Evolutionary conservation across 2,888 invertebrate species (phyloP).

Genomic region (Fragum whitleyi): DNA sequence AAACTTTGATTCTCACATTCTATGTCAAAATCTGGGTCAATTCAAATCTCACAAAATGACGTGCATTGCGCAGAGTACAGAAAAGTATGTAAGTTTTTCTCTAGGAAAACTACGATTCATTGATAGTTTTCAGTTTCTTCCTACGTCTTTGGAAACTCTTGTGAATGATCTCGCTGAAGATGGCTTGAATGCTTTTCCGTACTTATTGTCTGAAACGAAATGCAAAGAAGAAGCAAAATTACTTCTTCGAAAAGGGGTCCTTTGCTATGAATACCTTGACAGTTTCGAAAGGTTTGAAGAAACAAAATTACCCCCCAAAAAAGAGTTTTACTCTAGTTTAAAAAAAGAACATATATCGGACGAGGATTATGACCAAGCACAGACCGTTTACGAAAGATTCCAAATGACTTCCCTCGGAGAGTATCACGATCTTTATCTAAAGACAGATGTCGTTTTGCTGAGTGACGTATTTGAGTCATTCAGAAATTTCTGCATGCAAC

Average conservation of each 20-base stretch:
- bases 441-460: no score
- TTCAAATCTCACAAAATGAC: constrained; percentile 24
- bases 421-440: no score
- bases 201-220: constrained; percentile 30
- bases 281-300: constrained; percentile 69
- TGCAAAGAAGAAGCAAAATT: no score
- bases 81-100: constrained; percentile 38
- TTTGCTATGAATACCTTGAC: constrained; percentile 79
- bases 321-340: constrained; percentile 44
- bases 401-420: not conserved
- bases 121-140: constrained; percentile 39
- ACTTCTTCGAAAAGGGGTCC: constrained; percentile 73
- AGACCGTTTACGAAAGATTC: constrained; percentile 6
- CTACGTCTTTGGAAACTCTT: constrained; percentile 21
- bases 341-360: constrained; percentile 3
- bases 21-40: constrained; percentile 16
- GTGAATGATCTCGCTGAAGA: constrained; percentile 6
- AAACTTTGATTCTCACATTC: no score
- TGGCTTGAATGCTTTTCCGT: constrained; percentile 13
- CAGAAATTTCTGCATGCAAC: no score
- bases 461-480: constrained; percentile 32
- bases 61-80: constrained; percentile 32
- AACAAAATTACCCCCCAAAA: constrained; percentile 61
- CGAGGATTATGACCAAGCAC: no score
- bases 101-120: constrained; percentile 30